These are phyloP conservation scores for Sorex araneus DNA, from an alignment of 2,113 vertebrate species.

Conservation along the genomic window DNA sequence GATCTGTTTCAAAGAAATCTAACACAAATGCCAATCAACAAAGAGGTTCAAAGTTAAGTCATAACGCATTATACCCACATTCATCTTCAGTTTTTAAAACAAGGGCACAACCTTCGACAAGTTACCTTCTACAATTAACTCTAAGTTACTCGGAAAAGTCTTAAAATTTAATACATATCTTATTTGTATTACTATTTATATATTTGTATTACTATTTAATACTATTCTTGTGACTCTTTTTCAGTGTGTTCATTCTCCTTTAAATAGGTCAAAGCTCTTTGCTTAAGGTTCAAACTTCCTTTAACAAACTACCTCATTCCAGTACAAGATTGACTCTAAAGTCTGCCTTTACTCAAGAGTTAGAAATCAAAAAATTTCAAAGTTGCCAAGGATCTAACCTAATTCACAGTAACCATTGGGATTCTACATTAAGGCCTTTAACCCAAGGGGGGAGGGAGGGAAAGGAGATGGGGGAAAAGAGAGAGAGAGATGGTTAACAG, in stretches of 20 bases:
- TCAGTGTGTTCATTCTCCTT: background rate
- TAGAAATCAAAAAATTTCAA: constrained; percentile 39
- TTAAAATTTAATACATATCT: constrained; percentile 45
- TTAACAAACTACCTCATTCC: constrained; percentile 62
- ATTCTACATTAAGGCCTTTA: constrained; percentile 47
- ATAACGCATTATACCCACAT: constrained; percentile 4
- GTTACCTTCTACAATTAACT: constrained; percentile 31
- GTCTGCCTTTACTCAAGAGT: constrained; percentile 42
- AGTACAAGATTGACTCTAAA: constrained; percentile 58
- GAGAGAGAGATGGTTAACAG: background rate
- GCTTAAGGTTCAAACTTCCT: constrained; percentile 45
- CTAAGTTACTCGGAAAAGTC: constrained; percentile 37
- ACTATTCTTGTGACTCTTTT: background rate
- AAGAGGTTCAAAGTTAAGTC: constrained; percentile 61
- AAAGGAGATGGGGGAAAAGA: background rate
- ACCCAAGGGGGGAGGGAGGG: background rate
- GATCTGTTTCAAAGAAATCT: constrained; percentile 30
- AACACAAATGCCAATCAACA: constrained; percentile 3
- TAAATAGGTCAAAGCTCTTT: constrained; percentile 45
- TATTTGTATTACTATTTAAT: constrained; percentile 22
- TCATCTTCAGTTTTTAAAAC: constrained; percentile 37
- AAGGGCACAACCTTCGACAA: constrained; percentile 53
- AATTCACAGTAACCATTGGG: constrained; percentile 43
- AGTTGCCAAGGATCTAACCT: constrained; percentile 58
- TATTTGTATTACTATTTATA: background rate